Conservation (phyloP, 2,888 invertebrate genomes). For the Lucinisca nassula region DNA sequence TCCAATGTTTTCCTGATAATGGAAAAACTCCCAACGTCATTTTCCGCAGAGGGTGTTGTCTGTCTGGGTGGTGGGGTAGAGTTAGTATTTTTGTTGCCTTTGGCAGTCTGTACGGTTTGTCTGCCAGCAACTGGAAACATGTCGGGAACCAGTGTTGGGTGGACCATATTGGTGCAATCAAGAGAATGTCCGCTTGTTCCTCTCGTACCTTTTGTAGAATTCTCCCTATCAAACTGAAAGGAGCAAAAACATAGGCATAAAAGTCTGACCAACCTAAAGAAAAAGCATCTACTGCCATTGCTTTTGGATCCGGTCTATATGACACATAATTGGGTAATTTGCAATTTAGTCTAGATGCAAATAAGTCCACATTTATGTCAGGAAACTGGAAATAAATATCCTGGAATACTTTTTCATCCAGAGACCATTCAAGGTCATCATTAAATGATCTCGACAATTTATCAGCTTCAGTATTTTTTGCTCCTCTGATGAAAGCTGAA, state of each 20-base stretch:
- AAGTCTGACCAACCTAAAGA: slow-evolving; percentile 11
- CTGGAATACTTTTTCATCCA: slow-evolving; percentile 7
- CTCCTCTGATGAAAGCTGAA: not conserved
- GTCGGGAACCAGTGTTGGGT: slow-evolving; percentile 43
- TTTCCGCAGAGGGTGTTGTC: slow-evolving; percentile 29
- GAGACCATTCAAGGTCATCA: slow-evolving; percentile 41
- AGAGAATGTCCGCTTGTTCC: slow-evolving; percentile 26
- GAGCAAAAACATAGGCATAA: slow-evolving; percentile 26
- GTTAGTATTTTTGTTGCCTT: not conserved
- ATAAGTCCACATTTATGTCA: slow-evolving; percentile 37
- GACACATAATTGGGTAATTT: slow-evolving; percentile 26
- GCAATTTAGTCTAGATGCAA: slow-evolving; percentile 42
- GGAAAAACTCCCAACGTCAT: slow-evolving; percentile 18
- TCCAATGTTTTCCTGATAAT: slow-evolving; percentile 38
- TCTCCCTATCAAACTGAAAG: not conserved
- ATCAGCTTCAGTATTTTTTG: not conserved
- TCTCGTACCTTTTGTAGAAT: not conserved
- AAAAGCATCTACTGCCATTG: slow-evolving; percentile 40
- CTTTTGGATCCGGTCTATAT: slow-evolving; percentile 38
- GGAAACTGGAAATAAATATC: slow-evolving; percentile 22
- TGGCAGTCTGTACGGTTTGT: slow-evolving; percentile 31
- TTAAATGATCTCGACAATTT: slow-evolving; percentile 15
- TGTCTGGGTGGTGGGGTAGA: not conserved
- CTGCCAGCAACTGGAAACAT: slow-evolving; percentile 34
- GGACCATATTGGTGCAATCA: slow-evolving; percentile 49